Evolutionary conservation across 2,797 vertebrate genomes (phyloP).

Genomic region (Urosaurus nigricauda): DNA sequence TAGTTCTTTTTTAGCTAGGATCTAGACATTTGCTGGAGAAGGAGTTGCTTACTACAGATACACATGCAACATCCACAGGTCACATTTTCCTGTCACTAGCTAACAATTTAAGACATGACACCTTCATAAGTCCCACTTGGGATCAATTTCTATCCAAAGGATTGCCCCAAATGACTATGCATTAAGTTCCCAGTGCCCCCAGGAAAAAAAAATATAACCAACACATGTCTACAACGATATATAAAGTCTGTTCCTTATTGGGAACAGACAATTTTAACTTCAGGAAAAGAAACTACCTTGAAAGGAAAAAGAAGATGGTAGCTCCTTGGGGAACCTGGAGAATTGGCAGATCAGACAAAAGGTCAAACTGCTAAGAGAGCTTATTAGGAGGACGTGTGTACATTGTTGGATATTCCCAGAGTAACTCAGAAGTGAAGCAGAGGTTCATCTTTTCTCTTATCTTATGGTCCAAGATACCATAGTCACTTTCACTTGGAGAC

Average conservation of each 20-base stretch:
- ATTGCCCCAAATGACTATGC: neutral
- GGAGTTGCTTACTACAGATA: too few relatives aligned
- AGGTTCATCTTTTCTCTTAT: neutral
- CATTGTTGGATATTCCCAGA: neutral
- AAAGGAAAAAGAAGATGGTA: accelerated
- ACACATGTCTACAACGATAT: too few relatives aligned
- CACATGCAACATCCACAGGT: too few relatives aligned
- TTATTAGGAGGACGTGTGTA: conserved; percentile 13
- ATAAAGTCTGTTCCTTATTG: too few relatives aligned
- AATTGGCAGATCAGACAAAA: neutral
- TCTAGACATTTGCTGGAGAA: too few relatives aligned
- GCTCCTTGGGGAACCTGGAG: neutral
- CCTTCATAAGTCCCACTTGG: neutral
- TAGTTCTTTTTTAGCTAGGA: too few relatives aligned
- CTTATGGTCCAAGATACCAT: neutral
- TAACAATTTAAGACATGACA: neutral
- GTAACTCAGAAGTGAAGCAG: neutral
- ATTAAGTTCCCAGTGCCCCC: neutral
- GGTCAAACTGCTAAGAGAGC: neutral
- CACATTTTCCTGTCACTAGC: neutral
- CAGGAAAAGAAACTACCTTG: neutral
- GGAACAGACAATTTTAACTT: neutral
- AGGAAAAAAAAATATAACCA: too few relatives aligned
- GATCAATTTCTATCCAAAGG: neutral
- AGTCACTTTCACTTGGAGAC: neutral